Conservation (phyloP, 1,140 invertebrate species). For the Camponotus vicinus region DNA sequence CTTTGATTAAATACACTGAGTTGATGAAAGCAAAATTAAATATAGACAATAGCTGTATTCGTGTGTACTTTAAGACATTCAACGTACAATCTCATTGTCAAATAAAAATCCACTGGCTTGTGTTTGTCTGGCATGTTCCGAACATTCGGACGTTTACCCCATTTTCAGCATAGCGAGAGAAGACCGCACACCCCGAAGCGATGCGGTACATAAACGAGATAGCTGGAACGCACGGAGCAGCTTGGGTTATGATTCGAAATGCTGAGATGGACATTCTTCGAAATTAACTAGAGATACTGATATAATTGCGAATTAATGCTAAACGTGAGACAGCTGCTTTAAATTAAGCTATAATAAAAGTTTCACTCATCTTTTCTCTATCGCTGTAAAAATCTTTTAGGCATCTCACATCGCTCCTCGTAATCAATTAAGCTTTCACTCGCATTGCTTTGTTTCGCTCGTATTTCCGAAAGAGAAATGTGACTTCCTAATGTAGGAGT, state of each 20-base stretch:
- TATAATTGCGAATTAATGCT: slow-evolving; percentile 12
- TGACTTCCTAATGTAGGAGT: slow-evolving; percentile 35
- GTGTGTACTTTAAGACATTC: slow-evolving; percentile 32
- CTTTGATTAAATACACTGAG: neutral
- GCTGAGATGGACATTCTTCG: slow-evolving; percentile 39
- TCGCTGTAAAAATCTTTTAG: neutral
- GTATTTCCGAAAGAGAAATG: slow-evolving; percentile 26
- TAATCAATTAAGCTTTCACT: slow-evolving; percentile 16
- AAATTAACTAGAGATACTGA: slow-evolving; percentile 15
- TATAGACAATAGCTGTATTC: neutral
- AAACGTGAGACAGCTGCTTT: neutral
- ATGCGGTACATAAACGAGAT: slow-evolving; percentile 75
- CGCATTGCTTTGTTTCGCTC: slow-evolving; percentile 4
- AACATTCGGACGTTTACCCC: slow-evolving; percentile 68
- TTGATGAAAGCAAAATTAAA: neutral
- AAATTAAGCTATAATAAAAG: slow-evolving; percentile 15
- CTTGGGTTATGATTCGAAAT: slow-evolving; percentile 36
- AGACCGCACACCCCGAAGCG: slow-evolving; percentile 72
- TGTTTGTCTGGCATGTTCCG: slow-evolving; percentile 52
- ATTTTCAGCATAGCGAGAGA: slow-evolving; percentile 67
- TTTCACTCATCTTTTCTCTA: neutral
- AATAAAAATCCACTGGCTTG: slow-evolving; percentile 68
- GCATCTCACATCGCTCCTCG: neutral
- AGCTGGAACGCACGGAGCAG: slow-evolving; percentile 32
- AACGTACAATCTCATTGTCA: slow-evolving; percentile 22